A percentile compares a stretch with the other conserved stretches of the same genome.
Evolutionary conservation across 2,797 vertebrate species (phyloP).

Genomic region (Emydoidea blandingii): DNA sequence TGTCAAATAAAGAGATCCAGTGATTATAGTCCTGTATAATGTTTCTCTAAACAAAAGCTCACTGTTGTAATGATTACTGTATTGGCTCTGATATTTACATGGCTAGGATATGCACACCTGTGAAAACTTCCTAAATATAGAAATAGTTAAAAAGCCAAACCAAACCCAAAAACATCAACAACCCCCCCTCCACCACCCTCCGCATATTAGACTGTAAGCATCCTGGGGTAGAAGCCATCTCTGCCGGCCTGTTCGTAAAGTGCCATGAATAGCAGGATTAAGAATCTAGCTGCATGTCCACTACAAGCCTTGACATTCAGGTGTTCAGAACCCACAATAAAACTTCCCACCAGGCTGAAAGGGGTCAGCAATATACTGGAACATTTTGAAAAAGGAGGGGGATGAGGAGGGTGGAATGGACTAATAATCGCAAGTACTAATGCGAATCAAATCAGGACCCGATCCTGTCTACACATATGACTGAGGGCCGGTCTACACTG

Average conservation of each 20-base stretch:
- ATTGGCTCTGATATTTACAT: background rate
- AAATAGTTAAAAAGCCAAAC: background rate
- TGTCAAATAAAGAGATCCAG: background rate
- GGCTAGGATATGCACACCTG: background rate
- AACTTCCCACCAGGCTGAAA: background rate
- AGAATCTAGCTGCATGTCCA: background rate
- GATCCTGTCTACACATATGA: background rate
- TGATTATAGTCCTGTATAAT: background rate
- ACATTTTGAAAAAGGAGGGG: background rate
- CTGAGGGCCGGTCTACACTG: background rate
- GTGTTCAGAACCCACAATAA: background rate
- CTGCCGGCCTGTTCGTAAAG: background rate
- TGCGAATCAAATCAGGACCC: background rate
- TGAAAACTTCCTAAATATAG: background rate
- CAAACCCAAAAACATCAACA: background rate
- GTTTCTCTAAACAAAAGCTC: background rate
- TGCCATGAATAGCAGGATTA: background rate
- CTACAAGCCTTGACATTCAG: background rate
- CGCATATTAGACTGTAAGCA: background rate
- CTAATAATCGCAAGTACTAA: background rate
- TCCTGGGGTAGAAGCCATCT: background rate
- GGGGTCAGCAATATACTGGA: no score
- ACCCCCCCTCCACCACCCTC: no score
- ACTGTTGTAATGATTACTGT: background rate
- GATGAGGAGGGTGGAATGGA: background rate